Evolutionary conservation across 2,888 invertebrate genomes (phyloP).

Genomic region (Luperina nickerlii): DNA sequence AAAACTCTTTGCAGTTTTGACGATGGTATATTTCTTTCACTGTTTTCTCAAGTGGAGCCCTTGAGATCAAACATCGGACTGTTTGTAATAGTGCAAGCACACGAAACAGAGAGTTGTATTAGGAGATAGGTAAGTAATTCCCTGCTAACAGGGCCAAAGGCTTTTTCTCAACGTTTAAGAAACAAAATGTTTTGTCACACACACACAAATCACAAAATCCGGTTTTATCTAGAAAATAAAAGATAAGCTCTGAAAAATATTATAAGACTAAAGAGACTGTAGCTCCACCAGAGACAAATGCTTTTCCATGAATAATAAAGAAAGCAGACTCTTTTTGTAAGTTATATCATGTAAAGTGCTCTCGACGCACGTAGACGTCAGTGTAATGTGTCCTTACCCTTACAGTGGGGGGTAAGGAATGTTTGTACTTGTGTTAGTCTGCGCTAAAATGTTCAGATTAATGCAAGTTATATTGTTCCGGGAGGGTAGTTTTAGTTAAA

Average conservation of each 20-base stretch:
- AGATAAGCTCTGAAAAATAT: slow-evolving; percentile 11
- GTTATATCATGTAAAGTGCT: slow-evolving; percentile 18
- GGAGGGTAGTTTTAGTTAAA: slow-evolving; percentile 13
- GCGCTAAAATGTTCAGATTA: slow-evolving; percentile 41
- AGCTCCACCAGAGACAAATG: not conserved
- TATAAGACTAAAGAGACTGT: not conserved
- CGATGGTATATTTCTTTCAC: not conserved
- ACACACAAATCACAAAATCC: not conserved
- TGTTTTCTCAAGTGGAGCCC: not conserved
- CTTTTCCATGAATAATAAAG: slow-evolving; percentile 41
- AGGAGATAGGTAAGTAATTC: not conserved
- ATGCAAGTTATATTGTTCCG: slow-evolving; percentile 28
- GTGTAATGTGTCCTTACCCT: slow-evolving; percentile 17
- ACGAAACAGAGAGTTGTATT: not conserved
- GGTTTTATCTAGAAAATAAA: slow-evolving; percentile 6
- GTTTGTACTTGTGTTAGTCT: slow-evolving; percentile 11
- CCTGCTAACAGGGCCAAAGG: not conserved
- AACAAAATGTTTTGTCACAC: not conserved
- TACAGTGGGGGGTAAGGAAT: slow-evolving; percentile 19
- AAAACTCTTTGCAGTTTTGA: not conserved
- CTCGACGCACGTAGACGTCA: not conserved
- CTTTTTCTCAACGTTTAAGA: not conserved
- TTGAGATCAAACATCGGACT: not conserved
- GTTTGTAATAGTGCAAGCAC: not conserved
- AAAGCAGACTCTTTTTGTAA: slow-evolving; percentile 6